Percentiles rank a stretch among this genome's conserved stretches.
phyloP scores from a whole-genome alignment of 2,113 vertebrate genomes.

The Nycticebus coucang region DNA sequence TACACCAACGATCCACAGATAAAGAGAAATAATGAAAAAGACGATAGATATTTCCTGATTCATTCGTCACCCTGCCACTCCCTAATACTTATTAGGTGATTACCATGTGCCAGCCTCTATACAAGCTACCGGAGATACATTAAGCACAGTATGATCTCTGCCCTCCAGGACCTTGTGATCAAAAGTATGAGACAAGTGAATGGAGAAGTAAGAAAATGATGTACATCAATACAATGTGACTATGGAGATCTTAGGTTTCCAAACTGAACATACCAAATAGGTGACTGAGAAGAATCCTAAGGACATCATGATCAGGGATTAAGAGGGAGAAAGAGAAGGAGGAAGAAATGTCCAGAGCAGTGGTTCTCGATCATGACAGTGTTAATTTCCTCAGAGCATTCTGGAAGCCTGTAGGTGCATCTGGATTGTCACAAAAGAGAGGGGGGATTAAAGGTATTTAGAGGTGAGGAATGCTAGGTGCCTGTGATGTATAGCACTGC shows the following conservation, averaged over 20 bases:
- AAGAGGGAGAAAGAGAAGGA: neutral
- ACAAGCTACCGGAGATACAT: neutral
- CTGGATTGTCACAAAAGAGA: neutral
- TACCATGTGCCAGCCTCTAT: neutral
- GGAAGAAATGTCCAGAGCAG: neutral
- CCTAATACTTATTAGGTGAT: neutral
- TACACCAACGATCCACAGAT: slow-evolving; percentile 4
- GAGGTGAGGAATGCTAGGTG: neutral
- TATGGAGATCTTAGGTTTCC: neutral
- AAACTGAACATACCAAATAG: neutral
- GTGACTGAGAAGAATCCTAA: neutral
- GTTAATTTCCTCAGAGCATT: neutral
- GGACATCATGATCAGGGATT: neutral
- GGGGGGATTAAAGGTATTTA: neutral
- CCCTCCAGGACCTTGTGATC: neutral
- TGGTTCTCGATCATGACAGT: neutral
- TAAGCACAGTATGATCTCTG: neutral
- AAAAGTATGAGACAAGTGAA: neutral
- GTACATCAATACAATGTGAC: neutral
- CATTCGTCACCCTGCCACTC: neutral
- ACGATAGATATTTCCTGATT: neutral
- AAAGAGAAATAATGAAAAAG: slow-evolving; percentile 20
- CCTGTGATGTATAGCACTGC: neutral
- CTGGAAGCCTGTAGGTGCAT: neutral
- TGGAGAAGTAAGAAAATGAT: neutral